phyloP scores from a whole-genome alignment of 2,797 vertebrate genomes.

The Euphonia xanthogaster region DNA sequence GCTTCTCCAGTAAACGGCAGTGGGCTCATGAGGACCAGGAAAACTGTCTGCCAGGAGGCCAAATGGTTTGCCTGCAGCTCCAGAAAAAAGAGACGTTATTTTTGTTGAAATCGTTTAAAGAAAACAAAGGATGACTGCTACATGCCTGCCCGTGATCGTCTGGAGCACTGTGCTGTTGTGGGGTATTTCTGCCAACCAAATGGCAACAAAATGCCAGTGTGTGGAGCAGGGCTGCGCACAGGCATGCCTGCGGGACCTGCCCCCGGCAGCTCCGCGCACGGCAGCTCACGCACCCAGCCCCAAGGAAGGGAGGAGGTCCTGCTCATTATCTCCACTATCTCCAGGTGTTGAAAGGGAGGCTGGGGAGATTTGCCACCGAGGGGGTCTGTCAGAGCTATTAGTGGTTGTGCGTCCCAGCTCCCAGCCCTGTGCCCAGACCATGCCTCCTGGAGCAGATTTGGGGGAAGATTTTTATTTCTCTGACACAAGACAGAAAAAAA shows the following conservation, averaged over 20 bases:
- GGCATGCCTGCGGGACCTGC: background rate
- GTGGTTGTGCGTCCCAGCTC: background rate
- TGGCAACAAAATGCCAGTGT: background rate
- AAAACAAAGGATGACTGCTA: conserved; percentile 51
- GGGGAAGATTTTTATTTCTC: background rate
- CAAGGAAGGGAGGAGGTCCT: fast-evolving
- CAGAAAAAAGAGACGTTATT: conserved; percentile 5
- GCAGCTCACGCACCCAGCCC: fast-evolving
- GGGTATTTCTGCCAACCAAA: conserved; percentile 17
- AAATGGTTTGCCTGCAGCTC: conserved; percentile 41
- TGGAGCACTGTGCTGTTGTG: background rate
- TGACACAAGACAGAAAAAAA: background rate
- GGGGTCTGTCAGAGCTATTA: background rate
- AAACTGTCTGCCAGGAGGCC: conserved; percentile 40
- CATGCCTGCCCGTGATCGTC: background rate
- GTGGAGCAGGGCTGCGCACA: background rate
- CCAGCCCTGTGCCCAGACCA: background rate
- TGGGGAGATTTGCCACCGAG: background rate
- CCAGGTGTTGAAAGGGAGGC: background rate
- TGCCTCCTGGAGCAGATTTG: background rate
- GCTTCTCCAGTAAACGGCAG: background rate
- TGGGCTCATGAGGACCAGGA: background rate
- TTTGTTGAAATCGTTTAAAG: conserved; percentile 31
- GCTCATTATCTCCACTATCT: background rate
- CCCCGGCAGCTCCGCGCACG: fast-evolving